Evolutionary conservation across 2,797 vertebrate genomes (phyloP).

Genomic region (Danio choprae): DNA sequence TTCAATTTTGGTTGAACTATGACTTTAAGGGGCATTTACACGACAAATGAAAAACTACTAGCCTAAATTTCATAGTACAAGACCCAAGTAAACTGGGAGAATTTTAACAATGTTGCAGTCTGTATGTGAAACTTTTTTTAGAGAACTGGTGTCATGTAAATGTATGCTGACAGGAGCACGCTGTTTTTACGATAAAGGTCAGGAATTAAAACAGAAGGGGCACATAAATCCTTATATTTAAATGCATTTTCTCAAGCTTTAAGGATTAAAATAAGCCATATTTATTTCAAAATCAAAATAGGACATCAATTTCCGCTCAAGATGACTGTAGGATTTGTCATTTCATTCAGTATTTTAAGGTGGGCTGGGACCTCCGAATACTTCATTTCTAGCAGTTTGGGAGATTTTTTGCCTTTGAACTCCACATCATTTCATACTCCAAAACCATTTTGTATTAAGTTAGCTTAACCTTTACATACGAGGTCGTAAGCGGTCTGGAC

Average conservation of each 20-base stretch:
- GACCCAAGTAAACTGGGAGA: too few relatives aligned
- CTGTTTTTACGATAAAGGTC: neutral
- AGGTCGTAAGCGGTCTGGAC: conserved; percentile 47
- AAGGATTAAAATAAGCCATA: neutral
- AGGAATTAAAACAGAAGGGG: neutral
- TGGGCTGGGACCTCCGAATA: conserved; percentile 76
- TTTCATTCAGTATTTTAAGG: conserved; percentile 73
- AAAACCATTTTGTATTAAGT: conserved; percentile 73
- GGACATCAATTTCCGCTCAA: conserved; percentile 58
- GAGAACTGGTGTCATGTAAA: too few relatives aligned
- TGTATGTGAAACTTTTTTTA: too few relatives aligned
- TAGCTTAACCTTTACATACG: conserved; percentile 61
- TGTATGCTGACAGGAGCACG: neutral
- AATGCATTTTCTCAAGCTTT: neutral
- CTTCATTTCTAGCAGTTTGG: conserved; percentile 51
- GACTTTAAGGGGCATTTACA: too few relatives aligned
- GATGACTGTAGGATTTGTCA: conserved; percentile 50
- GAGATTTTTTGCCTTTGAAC: conserved; percentile 67
- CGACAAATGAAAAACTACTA: too few relatives aligned
- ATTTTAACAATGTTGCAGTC: too few relatives aligned
- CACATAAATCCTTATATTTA: neutral
- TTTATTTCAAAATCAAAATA: conserved; percentile 54
- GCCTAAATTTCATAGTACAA: too few relatives aligned
- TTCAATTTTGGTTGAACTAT: too few relatives aligned
- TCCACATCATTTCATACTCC: conserved; percentile 73